Conservation (phyloP, 2,113 vertebrate species). For the Notothenia coriiceps region DNA sequence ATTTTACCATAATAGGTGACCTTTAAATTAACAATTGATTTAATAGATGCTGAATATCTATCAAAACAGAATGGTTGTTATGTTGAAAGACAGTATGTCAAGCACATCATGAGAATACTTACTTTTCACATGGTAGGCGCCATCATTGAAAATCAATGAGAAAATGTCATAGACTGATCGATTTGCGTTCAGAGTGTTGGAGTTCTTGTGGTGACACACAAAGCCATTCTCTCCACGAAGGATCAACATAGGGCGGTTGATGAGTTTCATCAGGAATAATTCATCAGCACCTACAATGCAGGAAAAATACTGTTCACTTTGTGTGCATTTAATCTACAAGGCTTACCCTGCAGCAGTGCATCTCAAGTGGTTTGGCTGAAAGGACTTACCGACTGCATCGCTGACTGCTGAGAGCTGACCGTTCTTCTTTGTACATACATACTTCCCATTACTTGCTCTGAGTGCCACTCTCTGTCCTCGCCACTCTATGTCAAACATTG, state of each 20-base stretch:
- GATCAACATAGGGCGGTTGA: constrained; percentile 95
- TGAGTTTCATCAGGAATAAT: constrained; percentile 93
- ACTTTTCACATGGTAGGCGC: constrained; percentile 96
- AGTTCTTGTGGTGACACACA: constrained; percentile 92
- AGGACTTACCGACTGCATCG: constrained; percentile 89
- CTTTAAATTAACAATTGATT: background rate
- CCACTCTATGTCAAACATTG: constrained; percentile 97
- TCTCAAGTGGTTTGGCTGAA: background rate
- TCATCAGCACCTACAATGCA: constrained; percentile 89
- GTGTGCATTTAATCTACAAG: background rate
- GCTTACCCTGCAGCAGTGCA: background rate
- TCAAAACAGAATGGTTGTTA: background rate
- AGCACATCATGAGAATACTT: constrained; percentile 38
- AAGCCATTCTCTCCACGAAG: constrained; percentile 93
- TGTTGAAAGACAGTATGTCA: background rate
- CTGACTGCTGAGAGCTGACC: constrained; percentile 95
- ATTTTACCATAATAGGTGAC: too few relatives aligned
- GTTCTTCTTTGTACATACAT: constrained; percentile 95
- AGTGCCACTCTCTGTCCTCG: constrained; percentile 90
- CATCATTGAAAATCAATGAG: constrained; percentile 90
- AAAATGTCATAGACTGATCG: constrained; percentile 95
- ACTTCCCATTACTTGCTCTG: constrained; percentile 94
- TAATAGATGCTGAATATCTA: background rate
- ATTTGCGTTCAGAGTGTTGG: constrained; percentile 93
- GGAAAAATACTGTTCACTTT: background rate